Percentiles rank a stretch among this genome's conserved stretches.
phyloP scores from a whole-genome alignment of 2,888 invertebrate genomes.

The Fragum fragum region DNA sequence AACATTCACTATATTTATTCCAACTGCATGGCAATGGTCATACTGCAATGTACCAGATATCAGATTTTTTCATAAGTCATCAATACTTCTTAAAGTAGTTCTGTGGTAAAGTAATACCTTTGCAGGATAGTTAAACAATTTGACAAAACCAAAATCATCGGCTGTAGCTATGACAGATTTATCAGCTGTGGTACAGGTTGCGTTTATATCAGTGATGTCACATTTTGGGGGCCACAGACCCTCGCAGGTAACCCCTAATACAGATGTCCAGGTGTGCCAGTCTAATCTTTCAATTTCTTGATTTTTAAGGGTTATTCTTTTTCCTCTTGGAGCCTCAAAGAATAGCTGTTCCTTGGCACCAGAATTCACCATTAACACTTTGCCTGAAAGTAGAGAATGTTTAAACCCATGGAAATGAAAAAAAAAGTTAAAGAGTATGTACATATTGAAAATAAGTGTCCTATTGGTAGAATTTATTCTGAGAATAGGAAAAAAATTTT shows the following conservation, averaged over 20 bases:
- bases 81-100: no score
- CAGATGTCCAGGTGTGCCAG: slow-evolving; percentile 87
- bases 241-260: slow-evolving; percentile 86
- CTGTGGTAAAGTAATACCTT: slow-evolving; percentile 82
- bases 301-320: slow-evolving; percentile 83
- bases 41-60: no score
- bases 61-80: no score
- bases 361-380: slow-evolving; percentile 85
- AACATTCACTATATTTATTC: no score
- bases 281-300: slow-evolving; percentile 84
- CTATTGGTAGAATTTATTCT: no score
- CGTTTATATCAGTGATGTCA: slow-evolving; percentile 87
- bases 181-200: slow-evolving; percentile 83
- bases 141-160: slow-evolving; percentile 87
- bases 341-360: slow-evolving; percentile 87
- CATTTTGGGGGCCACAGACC: slow-evolving; percentile 87
- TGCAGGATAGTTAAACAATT: slow-evolving; percentile 87
- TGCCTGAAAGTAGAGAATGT: slow-evolving; percentile 74
- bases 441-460: no score
- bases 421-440: no score
- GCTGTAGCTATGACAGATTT: slow-evolving; percentile 86
- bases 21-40: no score
- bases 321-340: slow-evolving; percentile 87
- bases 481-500: no score
- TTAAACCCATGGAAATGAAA: no score